These are phyloP conservation scores for Lagenorhynchus albirostris DNA, from an alignment of 2,113 vertebrate species.

Conservation along the genomic window DNA sequence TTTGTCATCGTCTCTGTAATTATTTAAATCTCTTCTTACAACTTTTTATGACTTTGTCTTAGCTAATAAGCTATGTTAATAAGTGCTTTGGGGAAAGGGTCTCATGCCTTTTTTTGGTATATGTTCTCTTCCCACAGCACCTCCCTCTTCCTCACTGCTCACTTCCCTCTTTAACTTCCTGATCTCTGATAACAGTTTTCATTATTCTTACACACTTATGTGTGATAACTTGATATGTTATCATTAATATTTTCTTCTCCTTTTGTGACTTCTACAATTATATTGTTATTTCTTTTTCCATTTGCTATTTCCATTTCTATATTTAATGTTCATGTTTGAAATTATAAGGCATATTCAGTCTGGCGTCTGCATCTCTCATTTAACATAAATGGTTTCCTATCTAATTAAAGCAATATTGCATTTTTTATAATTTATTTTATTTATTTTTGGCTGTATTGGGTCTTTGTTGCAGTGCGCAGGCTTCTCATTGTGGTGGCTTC, in stretches of 20 bases:
- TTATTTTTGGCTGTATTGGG: too few species aligned
- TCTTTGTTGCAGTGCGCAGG: too few species aligned
- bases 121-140: not conserved
- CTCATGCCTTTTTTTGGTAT: not conserved
- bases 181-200: not conserved
- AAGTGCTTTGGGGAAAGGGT: not conserved
- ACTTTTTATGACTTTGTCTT: not conserved
- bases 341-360: not conserved
- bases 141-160: not conserved
- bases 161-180: not conserved
- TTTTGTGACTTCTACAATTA: not conserved
- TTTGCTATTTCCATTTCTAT: slow-evolving; percentile 2
- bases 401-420: not conserved
- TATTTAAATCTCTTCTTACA: not conserved
- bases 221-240: not conserved
- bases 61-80: not conserved
- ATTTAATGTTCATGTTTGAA: slow-evolving; percentile 30
- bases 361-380: not conserved
- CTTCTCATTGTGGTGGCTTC: too few species aligned
- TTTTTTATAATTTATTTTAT: too few species aligned
- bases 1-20: not conserved
- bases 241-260: not conserved
- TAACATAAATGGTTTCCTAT: not conserved
- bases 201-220: not conserved
- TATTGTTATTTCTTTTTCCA: not conserved